Evolutionary conservation across 2,797 vertebrate genomes (phyloP).

Genomic region (Anguilla anguilla): DNA sequence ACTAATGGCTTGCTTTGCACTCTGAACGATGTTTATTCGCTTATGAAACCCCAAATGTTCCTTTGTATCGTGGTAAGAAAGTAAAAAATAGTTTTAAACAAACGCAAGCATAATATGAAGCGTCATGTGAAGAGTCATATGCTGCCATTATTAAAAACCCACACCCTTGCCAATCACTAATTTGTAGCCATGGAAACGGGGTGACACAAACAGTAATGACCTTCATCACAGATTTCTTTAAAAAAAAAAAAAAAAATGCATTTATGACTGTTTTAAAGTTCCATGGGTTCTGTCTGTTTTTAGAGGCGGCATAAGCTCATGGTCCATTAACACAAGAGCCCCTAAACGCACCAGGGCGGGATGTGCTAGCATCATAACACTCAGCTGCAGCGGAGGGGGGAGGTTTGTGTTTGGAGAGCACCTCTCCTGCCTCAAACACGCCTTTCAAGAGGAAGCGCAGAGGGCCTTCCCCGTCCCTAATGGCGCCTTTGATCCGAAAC

Average conservation of each 20-base stretch:
- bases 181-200: neutral
- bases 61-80: no score
- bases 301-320: no score
- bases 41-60: neutral
- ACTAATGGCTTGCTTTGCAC: neutral
- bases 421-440: neutral
- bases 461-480: neutral
- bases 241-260: neutral
- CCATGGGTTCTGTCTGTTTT: neutral
- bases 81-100: neutral
- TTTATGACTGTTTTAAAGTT: neutral
- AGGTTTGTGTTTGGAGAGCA: neutral
- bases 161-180: conserved; percentile 13
- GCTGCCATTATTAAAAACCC: neutral
- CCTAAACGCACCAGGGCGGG: neutral
- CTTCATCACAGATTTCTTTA: neutral
- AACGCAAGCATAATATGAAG: neutral
- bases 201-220: conserved; percentile 15
- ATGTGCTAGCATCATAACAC: neutral
- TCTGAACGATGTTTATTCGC: neutral
- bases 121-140: neutral
- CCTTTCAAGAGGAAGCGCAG: neutral
- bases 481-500: neutral
- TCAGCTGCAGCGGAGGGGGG: neutral
- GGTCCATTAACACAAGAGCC: no score